Evolutionary conservation across 2,888 invertebrate genomes (phyloP), one percentile per base, ranked within the genome.

Genomic region (Alloplasta piceator): DNA sequence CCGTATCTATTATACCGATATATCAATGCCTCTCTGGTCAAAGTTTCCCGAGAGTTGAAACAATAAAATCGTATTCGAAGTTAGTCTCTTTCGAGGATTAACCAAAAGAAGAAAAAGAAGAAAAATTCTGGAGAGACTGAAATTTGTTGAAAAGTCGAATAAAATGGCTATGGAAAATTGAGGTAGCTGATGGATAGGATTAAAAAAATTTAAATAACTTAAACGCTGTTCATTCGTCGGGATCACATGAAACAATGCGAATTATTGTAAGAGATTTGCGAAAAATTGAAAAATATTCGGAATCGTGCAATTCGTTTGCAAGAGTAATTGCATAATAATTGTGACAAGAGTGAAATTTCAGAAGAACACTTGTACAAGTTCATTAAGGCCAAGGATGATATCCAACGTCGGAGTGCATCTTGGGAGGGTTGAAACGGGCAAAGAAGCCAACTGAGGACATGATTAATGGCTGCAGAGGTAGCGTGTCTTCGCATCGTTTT

Each of bases 401-500:
- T 43, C 38, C n/a, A 43, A 63, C 12, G 46, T 67, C 26, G 58
- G 70, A 63, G 43, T 38, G 50, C 16, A 43, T 41, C 67, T 39
- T 14, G 48, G 26, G 3, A 52, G 26, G 46, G 43, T 50, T 46
- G 36, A 60, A 78, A 63, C 26, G 46, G 10, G n/a, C 39, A 26
- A 26, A 41, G 61, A 46, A 64, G 50, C 26, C 26, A 43, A 58
- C 46, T n/a, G 16, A 66, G 1, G 26, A 26, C 3, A 78, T 78
- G 78, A 81, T 77, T 74, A 46, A 81, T 71, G 64, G 43, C n/a
- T 14, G 68, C 6, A 14, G 58, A 60, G 70, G 55, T 83, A 74
- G 84, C 84, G 83, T 84, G 82, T 72, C 79, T 72, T 81, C 66
- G 70, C 70, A 64, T 74, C 79, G 77, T 81, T 83, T 83, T 83